These are phyloP conservation scores for Rhinopomastus cyanomelas DNA, from an alignment of 2,113 vertebrate species.

Conservation along the genomic window DNA sequence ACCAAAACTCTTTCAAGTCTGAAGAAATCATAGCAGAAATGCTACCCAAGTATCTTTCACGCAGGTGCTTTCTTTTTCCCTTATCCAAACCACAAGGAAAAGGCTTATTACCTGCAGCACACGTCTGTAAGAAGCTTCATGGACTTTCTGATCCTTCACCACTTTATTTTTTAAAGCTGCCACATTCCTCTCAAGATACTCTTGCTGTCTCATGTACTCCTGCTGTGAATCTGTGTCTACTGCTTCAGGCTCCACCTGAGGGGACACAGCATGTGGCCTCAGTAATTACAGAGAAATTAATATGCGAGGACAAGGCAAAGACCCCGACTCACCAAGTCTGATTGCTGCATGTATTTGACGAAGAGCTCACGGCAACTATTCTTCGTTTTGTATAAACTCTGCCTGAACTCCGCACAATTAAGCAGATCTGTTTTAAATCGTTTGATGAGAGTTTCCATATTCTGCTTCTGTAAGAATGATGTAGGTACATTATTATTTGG, in stretches of 20 bases:
- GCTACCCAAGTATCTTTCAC: not conserved
- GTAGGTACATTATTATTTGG: not conserved
- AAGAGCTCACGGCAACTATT: conserved; percentile 78
- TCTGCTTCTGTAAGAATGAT: conserved; percentile 75
- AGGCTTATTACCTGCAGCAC: conserved; percentile 82
- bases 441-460: conserved; percentile 77
- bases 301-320: not conserved
- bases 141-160: conserved; percentile 78
- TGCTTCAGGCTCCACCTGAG: conserved; percentile 80
- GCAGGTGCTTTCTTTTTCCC: not conserved
- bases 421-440: conserved; percentile 87
- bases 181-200: conserved; percentile 83
- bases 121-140: conserved; percentile 76
- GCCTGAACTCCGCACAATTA: conserved; percentile 81
- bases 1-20: not conserved
- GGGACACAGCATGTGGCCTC: conserved; percentile 5
- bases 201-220: conserved; percentile 76
- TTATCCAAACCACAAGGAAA: not conserved
- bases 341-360: conserved; percentile 76
- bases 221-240: conserved; percentile 79
- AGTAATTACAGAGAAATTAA: not conserved
- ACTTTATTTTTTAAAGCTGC: conserved; percentile 80
- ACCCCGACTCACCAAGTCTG: conserved; percentile 79
- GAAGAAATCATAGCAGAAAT: not conserved
- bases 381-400: conserved; percentile 86